Base-by-base conservation (phyloP, 2,888 invertebrate genomes). In the Alsophila aescularia region DNA sequence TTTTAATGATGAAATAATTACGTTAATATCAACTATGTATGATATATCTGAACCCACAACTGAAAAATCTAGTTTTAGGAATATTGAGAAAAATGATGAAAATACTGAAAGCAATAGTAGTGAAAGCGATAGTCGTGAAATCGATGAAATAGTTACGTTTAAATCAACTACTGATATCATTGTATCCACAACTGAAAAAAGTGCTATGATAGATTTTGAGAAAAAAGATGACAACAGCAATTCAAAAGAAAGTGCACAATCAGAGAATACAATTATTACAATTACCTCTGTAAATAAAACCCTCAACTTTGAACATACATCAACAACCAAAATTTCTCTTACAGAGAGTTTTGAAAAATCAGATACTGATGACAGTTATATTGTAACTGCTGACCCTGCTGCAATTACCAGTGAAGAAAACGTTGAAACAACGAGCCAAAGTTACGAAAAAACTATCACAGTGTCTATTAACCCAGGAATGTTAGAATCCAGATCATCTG, bases 401-500 rank as follows among this genome's bases (percentile, higher is more conserved):
- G 42, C 48, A 12, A 7, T 16, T 4, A 62, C 40, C 24, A 67
- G 42, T 41, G 65, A 63, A 15, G 64, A 70, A 39, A 51, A 44
- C 5, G 52, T 41, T 34, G 45, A 52, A 44, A 51, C 48, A 8
- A 49, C 47, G 10, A 61, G 10, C 48, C 69, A 65, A 18, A 72
- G 67, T 47, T 73, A 81, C 44, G 35, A 64, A 14, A 64, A 73
- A 45, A 72, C 62, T 2, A 59, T 72, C 12, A 58, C 65, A 0
- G 54, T 72, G 10, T 60, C 70, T 9, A 53, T 71, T 5, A 57
- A 66, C 10, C 62, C 58, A 49, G 64, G 69, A 53, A 36, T 60
- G 34, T 60, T 81, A 54, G 75, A 81, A 61, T 69, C 83, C 8
- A 72, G 76, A 55, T 77, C 83, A 6, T 75, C 76, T 13, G 58